Conservation (phyloP, 2,113 vertebrate genomes). For the Atractosteus spatula region DNA sequence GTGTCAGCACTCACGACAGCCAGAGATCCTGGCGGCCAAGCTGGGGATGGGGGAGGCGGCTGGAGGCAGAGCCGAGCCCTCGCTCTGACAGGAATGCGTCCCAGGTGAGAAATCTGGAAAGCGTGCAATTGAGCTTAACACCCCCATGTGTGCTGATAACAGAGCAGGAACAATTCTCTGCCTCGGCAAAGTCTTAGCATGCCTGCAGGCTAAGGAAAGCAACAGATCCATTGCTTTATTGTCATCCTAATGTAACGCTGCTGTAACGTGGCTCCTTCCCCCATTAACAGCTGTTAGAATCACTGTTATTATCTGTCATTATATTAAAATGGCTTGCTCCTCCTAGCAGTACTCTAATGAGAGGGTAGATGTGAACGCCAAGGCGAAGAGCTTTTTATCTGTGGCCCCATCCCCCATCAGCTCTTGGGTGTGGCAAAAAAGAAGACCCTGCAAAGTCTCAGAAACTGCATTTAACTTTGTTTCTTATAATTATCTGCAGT, state of each 20-base stretch:
- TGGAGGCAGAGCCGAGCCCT: not conserved
- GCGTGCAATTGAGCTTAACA: slow-evolving; percentile 21
- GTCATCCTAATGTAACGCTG: too few relatives aligned
- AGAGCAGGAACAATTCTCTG: not conserved
- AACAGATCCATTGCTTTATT: slow-evolving; percentile 19
- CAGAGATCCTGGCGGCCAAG: not conserved
- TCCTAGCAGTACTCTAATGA: slow-evolving; percentile 46
- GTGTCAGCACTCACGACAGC: slow-evolving; percentile 50
- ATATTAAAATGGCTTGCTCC: slow-evolving; percentile 43
- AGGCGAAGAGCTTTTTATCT: slow-evolving; percentile 3
- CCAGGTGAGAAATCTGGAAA: slow-evolving; percentile 13
- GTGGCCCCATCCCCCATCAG: slow-evolving; percentile 5
- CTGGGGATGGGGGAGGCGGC: not conserved
- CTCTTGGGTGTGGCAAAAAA: not conserved
- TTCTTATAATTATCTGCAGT: too few relatives aligned
- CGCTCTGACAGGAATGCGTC: not conserved
- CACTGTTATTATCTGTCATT: slow-evolving; percentile 56
- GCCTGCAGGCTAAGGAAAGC: slow-evolving; percentile 30
- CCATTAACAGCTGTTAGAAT: slow-evolving; percentile 42
- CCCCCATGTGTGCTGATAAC: not conserved
- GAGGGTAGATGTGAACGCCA: slow-evolving; percentile 32
- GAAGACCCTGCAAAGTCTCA: not conserved
- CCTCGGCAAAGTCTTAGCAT: not conserved
- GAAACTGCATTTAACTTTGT: not conserved
- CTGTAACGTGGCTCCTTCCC: slow-evolving; percentile 33